Evolutionary conservation across 2,113 vertebrate species (phyloP).

Genomic region (Sprattus sprattus): DNA sequence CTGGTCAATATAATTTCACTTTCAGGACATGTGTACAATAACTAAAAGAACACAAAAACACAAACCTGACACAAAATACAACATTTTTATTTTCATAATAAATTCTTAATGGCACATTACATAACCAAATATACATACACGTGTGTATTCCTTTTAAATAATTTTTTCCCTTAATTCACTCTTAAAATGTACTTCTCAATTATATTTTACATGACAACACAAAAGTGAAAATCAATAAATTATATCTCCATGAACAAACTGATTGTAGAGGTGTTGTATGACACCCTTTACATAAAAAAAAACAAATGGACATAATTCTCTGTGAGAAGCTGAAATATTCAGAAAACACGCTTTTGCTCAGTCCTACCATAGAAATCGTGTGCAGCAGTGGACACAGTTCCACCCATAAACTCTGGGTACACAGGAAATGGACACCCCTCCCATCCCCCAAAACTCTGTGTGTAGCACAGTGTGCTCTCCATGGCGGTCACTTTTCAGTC

Average conservation of each 20-base stretch:
- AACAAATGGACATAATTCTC: slow-evolving; percentile 44
- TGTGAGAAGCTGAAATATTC: slow-evolving; percentile 6
- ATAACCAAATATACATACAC: slow-evolving; percentile 77
- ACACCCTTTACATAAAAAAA: slow-evolving; percentile 53
- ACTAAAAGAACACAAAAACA: background rate
- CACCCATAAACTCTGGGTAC: background rate
- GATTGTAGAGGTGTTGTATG: slow-evolving; percentile 55
- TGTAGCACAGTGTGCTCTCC: background rate
- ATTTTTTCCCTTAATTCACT: slow-evolving; percentile 57
- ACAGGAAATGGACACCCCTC: background rate
- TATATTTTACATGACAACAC: slow-evolving; percentile 67
- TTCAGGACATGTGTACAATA: background rate
- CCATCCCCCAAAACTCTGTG: background rate
- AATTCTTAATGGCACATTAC: slow-evolving; percentile 73
- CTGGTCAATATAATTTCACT: background rate
- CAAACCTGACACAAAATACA: slow-evolving; percentile 76
- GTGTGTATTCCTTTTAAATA: slow-evolving; percentile 68
- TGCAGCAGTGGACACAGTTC: slow-evolving; percentile 4
- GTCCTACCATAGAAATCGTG: slow-evolving; percentile 33
- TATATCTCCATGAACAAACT: slow-evolving; percentile 62
- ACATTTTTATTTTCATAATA: slow-evolving; percentile 76
- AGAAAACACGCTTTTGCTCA: slow-evolving; percentile 11
- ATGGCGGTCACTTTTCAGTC: background rate
- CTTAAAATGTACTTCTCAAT: slow-evolving; percentile 60
- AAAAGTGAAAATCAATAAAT: slow-evolving; percentile 67